Base-by-base conservation (phyloP, 2,888 invertebrate species). In the Pecten maximus region DNA sequence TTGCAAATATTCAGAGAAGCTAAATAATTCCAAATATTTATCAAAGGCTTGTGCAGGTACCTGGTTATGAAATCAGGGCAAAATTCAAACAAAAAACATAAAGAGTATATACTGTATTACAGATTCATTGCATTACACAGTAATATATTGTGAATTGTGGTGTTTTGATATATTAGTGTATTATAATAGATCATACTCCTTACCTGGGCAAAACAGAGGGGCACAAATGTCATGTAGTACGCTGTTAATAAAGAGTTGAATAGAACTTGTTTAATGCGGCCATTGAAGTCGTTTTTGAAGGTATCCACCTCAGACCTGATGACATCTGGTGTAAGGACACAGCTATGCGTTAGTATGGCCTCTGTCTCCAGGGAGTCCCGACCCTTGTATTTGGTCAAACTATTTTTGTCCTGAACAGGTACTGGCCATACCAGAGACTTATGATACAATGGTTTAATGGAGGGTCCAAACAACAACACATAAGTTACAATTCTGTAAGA, bases 201-300 rank as follows among this genome's bases (percentile, higher is more conserved):
- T 97, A 98, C 98, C 97, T 98, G 98, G 50, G 98, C 98, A 97
- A 99, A 98, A 96, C 98, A 98, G 95, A 98, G 98, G 0, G 99
- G 99, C 91, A 99, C 98, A 96, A 99, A 98, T 91, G 98, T 98
- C 87, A 98, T 98, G 96, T 98, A 99, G 96, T 99, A 99, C 0
- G 98, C 98, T 94, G 98, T 98, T 10, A 98, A 97, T 87, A 99
- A 97, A 0, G 99, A 98, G 93, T 98, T 98, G 96, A 98, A 98
- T 1, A 99, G 97, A 91, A 99, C 98, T 97, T 98, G 98, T 97
- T 99, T 99, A 95, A 99, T 97, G 60, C 99, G 97, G 93, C 98
- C 97, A 96, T 99, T 99, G 96, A 99, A 99, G 97, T 99, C 99
- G 50, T 98, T 98, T 93, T 98, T 98, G 12, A 99, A 97, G 86